Conservation (phyloP, 2,797 vertebrate genomes). For the Triplophysa yarkandensis region DNA sequence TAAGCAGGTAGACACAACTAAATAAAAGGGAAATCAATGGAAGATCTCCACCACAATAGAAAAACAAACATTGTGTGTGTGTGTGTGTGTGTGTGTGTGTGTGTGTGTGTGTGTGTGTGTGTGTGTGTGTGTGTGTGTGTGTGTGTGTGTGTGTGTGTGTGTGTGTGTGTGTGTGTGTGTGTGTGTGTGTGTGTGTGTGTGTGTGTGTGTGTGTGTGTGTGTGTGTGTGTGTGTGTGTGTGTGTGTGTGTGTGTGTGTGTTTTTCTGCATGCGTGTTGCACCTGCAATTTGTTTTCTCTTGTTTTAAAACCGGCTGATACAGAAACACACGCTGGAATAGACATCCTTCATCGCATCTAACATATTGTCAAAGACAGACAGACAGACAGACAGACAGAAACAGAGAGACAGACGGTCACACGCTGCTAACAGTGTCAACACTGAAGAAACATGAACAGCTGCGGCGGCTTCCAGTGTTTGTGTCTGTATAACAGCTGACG, state of each 20-base stretch:
- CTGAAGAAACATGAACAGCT: conserved; percentile 67
- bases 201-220: too few species aligned
- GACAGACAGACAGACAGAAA: not conserved
- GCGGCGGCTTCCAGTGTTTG: conserved; percentile 66
- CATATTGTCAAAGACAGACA: not conserved
- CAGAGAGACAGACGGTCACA: not conserved
- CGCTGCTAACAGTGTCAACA: not conserved
- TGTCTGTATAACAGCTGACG: conserved; percentile 77
- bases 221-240: not conserved
- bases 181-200: not conserved
- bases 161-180: too few species aligned
- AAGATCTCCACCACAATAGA: not conserved
- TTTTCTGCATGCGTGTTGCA: not conserved
- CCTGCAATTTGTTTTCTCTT: not conserved
- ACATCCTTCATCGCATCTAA: not conserved
- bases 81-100: too few species aligned
- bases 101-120: too few species aligned
- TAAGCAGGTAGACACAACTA: too few species aligned
- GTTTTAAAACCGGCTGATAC: not conserved
- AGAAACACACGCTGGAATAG: not conserved
- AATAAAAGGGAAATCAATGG: too few species aligned
- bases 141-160: too few species aligned
- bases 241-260: too few species aligned
- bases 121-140: not conserved
- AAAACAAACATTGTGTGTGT: not conserved